Base-by-base conservation (phyloP, 1,140 invertebrate genomes). In the Caenorhabditis latens region DNA sequence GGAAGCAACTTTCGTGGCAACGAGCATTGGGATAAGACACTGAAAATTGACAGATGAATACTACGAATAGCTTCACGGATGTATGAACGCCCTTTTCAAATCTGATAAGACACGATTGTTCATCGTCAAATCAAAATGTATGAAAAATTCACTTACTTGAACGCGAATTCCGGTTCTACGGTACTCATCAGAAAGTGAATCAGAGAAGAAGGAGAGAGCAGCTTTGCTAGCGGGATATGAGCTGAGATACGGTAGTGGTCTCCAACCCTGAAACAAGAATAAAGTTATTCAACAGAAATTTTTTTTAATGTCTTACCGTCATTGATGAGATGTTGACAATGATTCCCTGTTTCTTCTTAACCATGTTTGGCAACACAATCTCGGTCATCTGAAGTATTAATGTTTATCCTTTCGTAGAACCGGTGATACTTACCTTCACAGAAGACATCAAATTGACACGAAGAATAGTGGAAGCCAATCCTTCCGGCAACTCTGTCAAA, bases 271-370 rank as follows among this genome's bases (percentile, higher is more conserved):
- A 79, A 91, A 87, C 4, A 4, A 0, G 9, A 5, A 50, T 83
- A 2, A 19, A 0, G 48, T 48, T 24, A 43, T 14, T 19, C 3
- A 19, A 43, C 11, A 0, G 43, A 24, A 24, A 55, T 4, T n/a
- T 96, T 87, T 95, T 95, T 0, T 96, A 96, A 87, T 95, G 95
- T 1, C 95, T 93, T 1, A 95, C 96, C 0, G 96, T 94, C 0
- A 95, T 95, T 14, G 98, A 99, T 1, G 97, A 96, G 48, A 99
- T 94, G 92, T 99, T 99, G 65, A 99, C 95, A 46, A 99, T 94
- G 0, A 98, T 95, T 13, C 98, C 98, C 88, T 95, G 95, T 48
- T 95, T 94, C 71, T 95, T 94, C 89, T 96, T 94, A 63, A 96
- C 95, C 98, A 99, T 99, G 19, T 94, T 94, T 0, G 97, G 97